Evolutionary conservation across 2,888 invertebrate genomes (phyloP), one percentile per base, ranked within the genome.

Genomic region (Philereme transversata): DNA sequence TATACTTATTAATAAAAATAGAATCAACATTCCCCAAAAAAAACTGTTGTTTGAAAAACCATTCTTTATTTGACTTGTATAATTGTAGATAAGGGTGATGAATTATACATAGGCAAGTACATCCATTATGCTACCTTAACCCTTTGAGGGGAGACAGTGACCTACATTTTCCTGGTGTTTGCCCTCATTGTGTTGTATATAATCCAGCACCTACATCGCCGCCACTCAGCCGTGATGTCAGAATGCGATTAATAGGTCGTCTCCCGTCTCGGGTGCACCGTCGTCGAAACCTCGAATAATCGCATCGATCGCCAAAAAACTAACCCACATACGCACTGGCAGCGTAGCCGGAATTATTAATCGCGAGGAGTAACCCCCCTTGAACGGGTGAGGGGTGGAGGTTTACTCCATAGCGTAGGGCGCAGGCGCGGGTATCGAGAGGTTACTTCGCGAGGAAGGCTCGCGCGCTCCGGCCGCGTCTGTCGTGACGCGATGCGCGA

Each of bases 311-410:
- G 91, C 89, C 90, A 89, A 91, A 91, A 91, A 91, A 91, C 90
- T 90, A 90, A 90, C 90, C 91, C 90, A 91, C 88, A 91, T 91
- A 91, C 91, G 91, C 91, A 91, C 90, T 87, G 89, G 87, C 86
- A 90, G 90, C 90, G 90, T 91, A 91, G 90, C 88, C 83, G 84
- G 91, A 91, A 91, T 91, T 91, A 91, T 91, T 91, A 91, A 91
- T 90, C 88, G 90, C 75, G 83, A 78, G 85, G 84, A 84, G 87
- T 84, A 86, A 84, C 49, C 38, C 5, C 43, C 80, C 84, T 22
- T 80, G 87, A 87, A 81, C 83, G 81, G 79, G 75, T 77, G 73
- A 72, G 49, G 77, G 72, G 35, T n/a, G 40, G 58, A 48, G 53
- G 44, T 43, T 11, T 40, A 35, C 73, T 72, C 60, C 65, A 56